Evolutionary conservation across 2,888 invertebrate genomes (phyloP).

Genomic region (Nomada lathburiana): DNA sequence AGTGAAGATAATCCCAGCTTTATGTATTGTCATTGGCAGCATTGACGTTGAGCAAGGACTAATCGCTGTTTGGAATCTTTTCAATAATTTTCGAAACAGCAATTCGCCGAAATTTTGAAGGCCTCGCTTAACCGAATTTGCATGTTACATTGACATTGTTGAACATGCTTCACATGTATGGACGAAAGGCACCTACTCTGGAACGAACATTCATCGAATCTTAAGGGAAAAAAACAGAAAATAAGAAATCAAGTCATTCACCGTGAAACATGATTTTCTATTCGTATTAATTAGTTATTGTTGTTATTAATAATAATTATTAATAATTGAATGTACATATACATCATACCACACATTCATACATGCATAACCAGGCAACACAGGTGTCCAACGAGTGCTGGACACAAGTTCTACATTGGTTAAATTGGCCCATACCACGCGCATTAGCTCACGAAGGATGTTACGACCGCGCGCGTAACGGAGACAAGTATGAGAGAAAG

Average conservation of each 20-base stretch:
- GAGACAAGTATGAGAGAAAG: slow-evolving; percentile 65
- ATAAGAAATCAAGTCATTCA: slow-evolving; percentile 79
- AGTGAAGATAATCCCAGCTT: slow-evolving; percentile 61
- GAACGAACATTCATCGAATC: slow-evolving; percentile 77
- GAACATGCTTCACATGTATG: slow-evolving; percentile 62
- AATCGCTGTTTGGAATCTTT: slow-evolving; percentile 53
- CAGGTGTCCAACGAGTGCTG: slow-evolving; percentile 57
- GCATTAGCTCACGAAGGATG: slow-evolving; percentile 67
- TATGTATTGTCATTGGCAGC: slow-evolving; percentile 64
- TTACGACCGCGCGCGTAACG: slow-evolving; percentile 67
- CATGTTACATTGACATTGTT: slow-evolving; percentile 62
- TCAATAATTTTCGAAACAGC: slow-evolving; percentile 41
- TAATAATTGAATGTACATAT: slow-evolving; percentile 84
- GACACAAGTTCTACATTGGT: slow-evolving; percentile 62
- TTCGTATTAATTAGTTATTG: slow-evolving; percentile 83
- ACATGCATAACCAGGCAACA: slow-evolving; percentile 66
- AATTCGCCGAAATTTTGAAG: slow-evolving; percentile 65
- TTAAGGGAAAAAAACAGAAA: slow-evolving; percentile 52
- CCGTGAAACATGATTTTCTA: slow-evolving; percentile 83
- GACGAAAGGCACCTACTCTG: slow-evolving; percentile 65
- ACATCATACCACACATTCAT: slow-evolving; percentile 80
- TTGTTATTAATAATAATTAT: slow-evolving; percentile 84
- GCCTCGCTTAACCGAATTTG: slow-evolving; percentile 65
- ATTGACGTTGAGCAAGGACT: slow-evolving; percentile 60
- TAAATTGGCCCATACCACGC: slow-evolving; percentile 66